Evolutionary conservation across 2,113 vertebrate genomes (phyloP).

Genomic region (Megaceryle torquata): DNA sequence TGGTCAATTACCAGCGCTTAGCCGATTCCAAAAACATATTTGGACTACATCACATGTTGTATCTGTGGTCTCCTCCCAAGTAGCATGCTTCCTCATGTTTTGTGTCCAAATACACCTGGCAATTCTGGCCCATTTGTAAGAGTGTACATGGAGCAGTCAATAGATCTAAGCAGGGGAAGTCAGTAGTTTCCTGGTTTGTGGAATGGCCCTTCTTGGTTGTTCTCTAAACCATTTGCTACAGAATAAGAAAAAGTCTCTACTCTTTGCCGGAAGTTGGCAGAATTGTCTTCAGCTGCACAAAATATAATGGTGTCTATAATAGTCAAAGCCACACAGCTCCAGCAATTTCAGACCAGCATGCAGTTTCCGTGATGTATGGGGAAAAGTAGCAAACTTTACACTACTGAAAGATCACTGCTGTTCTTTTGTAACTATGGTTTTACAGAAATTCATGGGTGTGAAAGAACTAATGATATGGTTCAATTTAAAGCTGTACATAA

Average conservation of each 20-base stretch:
- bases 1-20: not conserved
- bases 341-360: not conserved
- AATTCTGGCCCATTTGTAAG: not conserved
- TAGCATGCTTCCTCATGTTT: not conserved
- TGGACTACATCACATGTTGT: not conserved
- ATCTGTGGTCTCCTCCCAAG: not conserved
- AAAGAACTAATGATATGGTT: not conserved
- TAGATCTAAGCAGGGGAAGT: not conserved
- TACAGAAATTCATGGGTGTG: not conserved
- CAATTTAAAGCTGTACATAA: not conserved
- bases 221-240: not conserved
- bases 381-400: not conserved
- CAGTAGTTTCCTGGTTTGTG: not conserved
- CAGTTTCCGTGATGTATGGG: not conserved
- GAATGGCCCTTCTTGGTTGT: not conserved
- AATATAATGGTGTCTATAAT: not conserved
- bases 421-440: not conserved
- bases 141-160: no score
- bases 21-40: not conserved
- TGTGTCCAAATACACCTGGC: not conserved
- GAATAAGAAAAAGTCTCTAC: not conserved
- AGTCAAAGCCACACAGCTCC: not conserved
- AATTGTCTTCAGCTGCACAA: not conserved
- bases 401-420: not conserved
- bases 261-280: not conserved